Percentiles rank a stretch among this genome's conserved stretches.
phyloP scores from a whole-genome alignment of 1,140 invertebrate species.

The Hypsibius dujardini region DNA sequence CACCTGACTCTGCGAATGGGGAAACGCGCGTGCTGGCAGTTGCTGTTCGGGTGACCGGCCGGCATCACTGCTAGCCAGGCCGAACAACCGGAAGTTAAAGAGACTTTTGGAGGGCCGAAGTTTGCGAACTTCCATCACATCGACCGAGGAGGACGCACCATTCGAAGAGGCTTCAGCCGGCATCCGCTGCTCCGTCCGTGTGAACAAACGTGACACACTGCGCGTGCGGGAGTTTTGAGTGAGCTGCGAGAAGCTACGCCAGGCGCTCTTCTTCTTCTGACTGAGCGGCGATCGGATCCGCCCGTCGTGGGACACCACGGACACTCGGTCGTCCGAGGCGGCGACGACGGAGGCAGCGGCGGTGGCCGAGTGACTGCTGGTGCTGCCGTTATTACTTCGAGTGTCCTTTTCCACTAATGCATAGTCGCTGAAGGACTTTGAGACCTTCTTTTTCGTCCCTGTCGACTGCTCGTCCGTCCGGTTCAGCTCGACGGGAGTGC shows the following conservation, averaged over 20 bases:
- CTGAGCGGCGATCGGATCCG: not conserved
- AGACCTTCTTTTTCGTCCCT: not conserved
- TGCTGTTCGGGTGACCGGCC: not conserved
- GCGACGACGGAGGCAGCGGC: too few relatives aligned
- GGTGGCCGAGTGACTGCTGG: not conserved
- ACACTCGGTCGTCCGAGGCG: not conserved
- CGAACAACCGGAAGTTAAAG: conserved; percentile 12
- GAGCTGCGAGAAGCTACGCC: conserved; percentile 1
- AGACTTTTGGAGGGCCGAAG: conserved; percentile 10
- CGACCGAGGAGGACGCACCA: not conserved
- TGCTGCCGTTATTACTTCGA: not conserved
- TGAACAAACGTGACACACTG: conserved; percentile 10
- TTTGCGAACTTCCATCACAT: not conserved
- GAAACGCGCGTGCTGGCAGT: not conserved
- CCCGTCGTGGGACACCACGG: not conserved
- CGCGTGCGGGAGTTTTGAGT: conserved; percentile 15
- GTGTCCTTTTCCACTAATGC: not conserved
- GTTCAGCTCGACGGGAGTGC: not conserved
- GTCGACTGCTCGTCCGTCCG: not conserved
- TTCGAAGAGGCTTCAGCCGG: not conserved
- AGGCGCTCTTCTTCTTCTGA: conserved; percentile 2
- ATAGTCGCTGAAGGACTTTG: conserved; percentile 7
- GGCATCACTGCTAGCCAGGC: not conserved
- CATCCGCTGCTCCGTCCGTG: not conserved
- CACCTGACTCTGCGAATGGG: conserved; percentile 15